Conservation (phyloP, 2,797 vertebrate species). For the Champsocephalus gunnari region DNA sequence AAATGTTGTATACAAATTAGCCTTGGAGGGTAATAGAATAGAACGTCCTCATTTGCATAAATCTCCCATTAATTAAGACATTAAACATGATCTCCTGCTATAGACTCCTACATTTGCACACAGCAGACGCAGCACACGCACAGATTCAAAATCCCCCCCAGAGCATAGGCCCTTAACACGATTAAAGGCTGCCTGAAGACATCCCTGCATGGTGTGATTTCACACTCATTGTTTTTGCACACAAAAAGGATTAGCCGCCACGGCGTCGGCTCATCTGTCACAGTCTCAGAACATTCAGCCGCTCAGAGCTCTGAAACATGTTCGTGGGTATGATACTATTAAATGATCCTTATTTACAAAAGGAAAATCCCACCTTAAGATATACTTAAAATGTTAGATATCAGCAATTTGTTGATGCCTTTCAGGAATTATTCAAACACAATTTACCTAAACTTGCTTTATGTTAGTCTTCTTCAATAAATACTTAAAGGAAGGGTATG, state of each 20-base stretch:
- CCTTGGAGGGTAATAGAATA: constrained; percentile 47
- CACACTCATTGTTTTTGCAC: constrained; percentile 78
- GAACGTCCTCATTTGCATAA: constrained; percentile 71
- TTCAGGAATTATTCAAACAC: neutral
- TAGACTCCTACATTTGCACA: constrained; percentile 34
- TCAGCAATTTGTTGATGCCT: neutral
- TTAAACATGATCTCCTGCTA: constrained; percentile 68
- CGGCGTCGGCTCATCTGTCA: constrained; percentile 28
- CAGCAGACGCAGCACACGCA: constrained; percentile 29
- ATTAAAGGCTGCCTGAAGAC: constrained; percentile 76
- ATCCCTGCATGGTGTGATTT: constrained; percentile 65
- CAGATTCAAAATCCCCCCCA: constrained; percentile 40
- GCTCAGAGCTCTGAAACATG: constrained; percentile 21
- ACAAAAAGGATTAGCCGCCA: constrained; percentile 70
- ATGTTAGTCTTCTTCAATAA: neutral
- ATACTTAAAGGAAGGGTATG: neutral
- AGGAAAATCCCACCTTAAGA: neutral
- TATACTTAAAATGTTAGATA: neutral
- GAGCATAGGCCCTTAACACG: constrained; percentile 67
- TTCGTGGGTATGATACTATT: neutral
- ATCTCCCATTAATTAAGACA: constrained; percentile 77
- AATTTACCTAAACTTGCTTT: neutral
- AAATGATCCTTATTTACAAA: constrained; percentile 8
- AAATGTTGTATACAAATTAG: constrained; percentile 39
- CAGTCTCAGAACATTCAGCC: constrained; percentile 21